Evolutionary conservation across 2,888 invertebrate species (phyloP).

Genomic region (Trypoxylon attenuatum): DNA sequence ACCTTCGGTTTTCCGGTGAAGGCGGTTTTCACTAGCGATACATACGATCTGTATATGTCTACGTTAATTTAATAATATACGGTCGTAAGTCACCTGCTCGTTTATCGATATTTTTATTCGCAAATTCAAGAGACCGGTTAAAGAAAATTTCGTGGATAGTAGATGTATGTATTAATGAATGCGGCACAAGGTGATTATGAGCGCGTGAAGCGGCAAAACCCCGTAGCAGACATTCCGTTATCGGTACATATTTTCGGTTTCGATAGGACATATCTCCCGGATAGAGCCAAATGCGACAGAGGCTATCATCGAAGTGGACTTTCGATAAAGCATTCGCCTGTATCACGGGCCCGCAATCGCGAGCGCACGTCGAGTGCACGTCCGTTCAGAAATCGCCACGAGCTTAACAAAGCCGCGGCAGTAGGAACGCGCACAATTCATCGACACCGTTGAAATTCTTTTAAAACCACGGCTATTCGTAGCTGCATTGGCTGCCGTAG

Average conservation of each 20-base stretch:
- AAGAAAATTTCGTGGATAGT: too few relatives aligned
- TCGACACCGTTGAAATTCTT: conserved; percentile 7
- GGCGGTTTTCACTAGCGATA: too few relatives aligned
- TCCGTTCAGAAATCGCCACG: neutral
- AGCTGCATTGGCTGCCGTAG: neutral
- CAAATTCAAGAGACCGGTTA: too few relatives aligned
- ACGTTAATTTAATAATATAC: too few relatives aligned
- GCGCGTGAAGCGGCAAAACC: too few relatives aligned
- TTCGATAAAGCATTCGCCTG: neutral
- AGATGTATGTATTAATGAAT: neutral
- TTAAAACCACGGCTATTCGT: conserved; percentile 1
- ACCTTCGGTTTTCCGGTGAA: too few relatives aligned
- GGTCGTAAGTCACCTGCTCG: too few relatives aligned
- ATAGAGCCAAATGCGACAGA: too few relatives aligned
- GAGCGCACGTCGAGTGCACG: neutral
- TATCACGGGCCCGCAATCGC: too few relatives aligned
- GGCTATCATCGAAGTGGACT: neutral
- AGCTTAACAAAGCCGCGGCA: too few relatives aligned
- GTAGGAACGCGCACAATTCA: neutral
- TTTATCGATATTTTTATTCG: too few relatives aligned
- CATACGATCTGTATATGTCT: too few relatives aligned
- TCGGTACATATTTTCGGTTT: neutral
- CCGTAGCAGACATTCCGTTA: neutral
- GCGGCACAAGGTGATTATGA: neutral
- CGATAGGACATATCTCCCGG: neutral